A percentile compares a stretch with the other conserved stretches of the same genome.
Conservation (phyloP, 2,113 vertebrate species). For the Fukomys damarensis region DNA sequence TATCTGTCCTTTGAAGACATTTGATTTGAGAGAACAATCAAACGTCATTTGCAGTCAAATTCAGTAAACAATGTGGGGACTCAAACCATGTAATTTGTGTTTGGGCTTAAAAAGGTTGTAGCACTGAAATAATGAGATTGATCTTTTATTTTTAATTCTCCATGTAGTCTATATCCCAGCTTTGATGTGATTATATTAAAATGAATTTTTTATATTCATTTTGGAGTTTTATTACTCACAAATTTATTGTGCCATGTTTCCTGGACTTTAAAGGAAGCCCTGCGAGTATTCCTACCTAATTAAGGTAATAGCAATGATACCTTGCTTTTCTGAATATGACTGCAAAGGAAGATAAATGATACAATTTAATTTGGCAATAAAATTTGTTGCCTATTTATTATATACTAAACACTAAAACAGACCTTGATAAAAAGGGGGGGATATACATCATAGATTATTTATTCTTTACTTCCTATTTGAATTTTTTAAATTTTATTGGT, state of each 20-base stretch:
- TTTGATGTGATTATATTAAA: conserved; percentile 68
- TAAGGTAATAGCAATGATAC: conserved; percentile 42
- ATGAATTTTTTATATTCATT: conserved; percentile 71
- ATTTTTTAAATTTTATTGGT: no score
- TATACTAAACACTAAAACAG: neutral
- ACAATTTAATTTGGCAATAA: conserved; percentile 54
- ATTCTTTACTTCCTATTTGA: neutral
- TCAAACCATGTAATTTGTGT: neutral
- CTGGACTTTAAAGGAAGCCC: conserved; percentile 40
- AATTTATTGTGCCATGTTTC: conserved; percentile 51
- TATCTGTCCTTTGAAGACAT: conserved; percentile 73
- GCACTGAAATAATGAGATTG: conserved; percentile 49
- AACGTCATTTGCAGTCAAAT: conserved; percentile 72
- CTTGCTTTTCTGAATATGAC: neutral
- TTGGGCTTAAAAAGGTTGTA: conserved; percentile 55
- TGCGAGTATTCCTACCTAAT: conserved; percentile 30
- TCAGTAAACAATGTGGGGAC: conserved; percentile 50
- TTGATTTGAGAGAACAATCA: conserved; percentile 70
- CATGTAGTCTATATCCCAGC: conserved; percentile 46
- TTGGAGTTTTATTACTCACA: conserved; percentile 65
- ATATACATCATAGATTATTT: neutral
- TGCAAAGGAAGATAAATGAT: conserved; percentile 57
- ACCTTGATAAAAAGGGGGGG: neutral
- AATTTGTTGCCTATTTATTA: conserved; percentile 30
- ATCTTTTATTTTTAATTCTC: conserved; percentile 41